Conservation (phyloP, 2,113 vertebrate genomes). For the Cichladusa arquata region DNA sequence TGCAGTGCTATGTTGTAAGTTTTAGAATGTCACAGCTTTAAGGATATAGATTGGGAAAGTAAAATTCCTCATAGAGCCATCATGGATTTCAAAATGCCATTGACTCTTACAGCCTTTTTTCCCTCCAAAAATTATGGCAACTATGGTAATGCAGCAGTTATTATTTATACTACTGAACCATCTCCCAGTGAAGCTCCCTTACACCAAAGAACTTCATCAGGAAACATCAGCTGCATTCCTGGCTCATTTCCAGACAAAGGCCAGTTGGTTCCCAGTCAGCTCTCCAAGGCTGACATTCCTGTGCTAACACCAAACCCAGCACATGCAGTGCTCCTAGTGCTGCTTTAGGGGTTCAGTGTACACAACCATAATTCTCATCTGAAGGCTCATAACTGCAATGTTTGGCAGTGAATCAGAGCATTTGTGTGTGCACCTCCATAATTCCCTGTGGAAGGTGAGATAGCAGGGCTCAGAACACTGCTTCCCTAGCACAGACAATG, state of each 20-base stretch:
- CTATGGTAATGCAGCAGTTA: background rate
- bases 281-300: background rate
- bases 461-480: background rate
- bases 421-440: background rate
- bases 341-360: background rate
- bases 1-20: background rate
- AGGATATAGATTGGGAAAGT: background rate
- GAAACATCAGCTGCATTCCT: background rate
- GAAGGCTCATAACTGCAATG: background rate
- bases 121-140: background rate
- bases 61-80: background rate
- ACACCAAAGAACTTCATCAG: background rate
- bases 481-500: background rate
- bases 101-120: background rate
- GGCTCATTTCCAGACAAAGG: background rate
- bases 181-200: background rate
- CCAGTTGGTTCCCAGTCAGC: background rate
- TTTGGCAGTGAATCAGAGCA: background rate
- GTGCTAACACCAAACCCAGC: background rate
- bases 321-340: rapidly evolving
- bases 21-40: background rate
- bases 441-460: background rate
- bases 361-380: background rate
- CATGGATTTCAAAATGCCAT: background rate
- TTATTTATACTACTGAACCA: background rate